A percentile compares a stretch with the other conserved stretches of the same genome.
phyloP scores from a whole-genome alignment of 1,140 invertebrate species.

The Caenorhabditis elegans region WBcel235 BX284605.5:11647501-11648000 shows the following conservation, averaged over 20 bases:
- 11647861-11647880: slow-evolving; percentile 83
- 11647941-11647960: neutral
- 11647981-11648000: neutral
- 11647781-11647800: slow-evolving; percentile 78
- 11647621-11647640: slow-evolving; percentile 10
- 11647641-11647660: neutral
- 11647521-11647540: too few species aligned
- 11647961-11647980: neutral
- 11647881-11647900: slow-evolving; percentile 77
- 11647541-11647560: too few species aligned
- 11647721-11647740: neutral
- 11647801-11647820: slow-evolving; percentile 85
- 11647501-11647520: too few species aligned
- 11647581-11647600: neutral
- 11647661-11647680: neutral
- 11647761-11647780: slow-evolving; percentile 24
- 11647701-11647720: slow-evolving; percentile 23
- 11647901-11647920: slow-evolving; percentile 69
- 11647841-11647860: slow-evolving; percentile 94
- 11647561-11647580: too few species aligned
- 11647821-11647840: slow-evolving; percentile 83
- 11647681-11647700: neutral
- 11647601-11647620: neutral
- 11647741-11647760: neutral
- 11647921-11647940: neutral